Evolutionary conservation across 2,888 invertebrate species (phyloP).

Genomic region (Neoaliturus tenellus): DNA sequence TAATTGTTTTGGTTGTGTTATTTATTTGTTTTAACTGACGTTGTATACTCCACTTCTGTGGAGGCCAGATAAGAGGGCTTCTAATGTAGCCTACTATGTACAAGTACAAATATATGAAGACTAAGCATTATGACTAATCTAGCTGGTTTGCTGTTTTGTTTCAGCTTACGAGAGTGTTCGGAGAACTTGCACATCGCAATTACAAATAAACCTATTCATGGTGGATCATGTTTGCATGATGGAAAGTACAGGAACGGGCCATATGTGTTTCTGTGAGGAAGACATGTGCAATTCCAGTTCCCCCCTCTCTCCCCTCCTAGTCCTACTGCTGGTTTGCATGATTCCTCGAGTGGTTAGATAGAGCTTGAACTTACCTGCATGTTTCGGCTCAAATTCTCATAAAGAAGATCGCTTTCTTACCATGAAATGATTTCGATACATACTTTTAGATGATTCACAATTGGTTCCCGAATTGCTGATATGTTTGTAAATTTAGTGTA

Average conservation of each 20-base stretch:
- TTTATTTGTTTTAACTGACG: too few species aligned
- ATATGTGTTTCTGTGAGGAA: constrained; percentile 99
- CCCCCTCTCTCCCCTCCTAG: constrained; percentile 40
- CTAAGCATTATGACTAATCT: not conserved
- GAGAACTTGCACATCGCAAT: constrained; percentile 94
- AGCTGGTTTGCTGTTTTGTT: constrained; percentile 70
- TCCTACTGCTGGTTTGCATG: constrained; percentile 34
- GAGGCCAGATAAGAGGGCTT: too few species aligned
- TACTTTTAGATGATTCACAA: not conserved
- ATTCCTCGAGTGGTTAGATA: constrained; percentile 43
- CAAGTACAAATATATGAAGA: too few species aligned
- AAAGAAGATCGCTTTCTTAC: not conserved
- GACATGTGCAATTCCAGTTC: constrained; percentile 88
- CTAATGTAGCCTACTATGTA: too few species aligned
- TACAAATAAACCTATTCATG: constrained; percentile 97
- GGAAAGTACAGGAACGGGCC: constrained; percentile 98
- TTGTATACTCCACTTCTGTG: too few species aligned
- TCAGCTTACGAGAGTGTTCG: constrained; percentile 93
- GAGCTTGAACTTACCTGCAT: constrained; percentile 39
- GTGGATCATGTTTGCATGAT: constrained; percentile 99
- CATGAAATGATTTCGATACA: not conserved
- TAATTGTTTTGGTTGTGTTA: too few species aligned
- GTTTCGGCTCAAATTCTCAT: constrained; percentile 42
- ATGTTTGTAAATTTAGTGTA: constrained; percentile 21
- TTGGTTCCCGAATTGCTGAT: not conserved